Percentiles rank a stretch among this genome's conserved stretches.
Conservation (phyloP, 2,888 invertebrate genomes). For the Augiades crinisus region DNA sequence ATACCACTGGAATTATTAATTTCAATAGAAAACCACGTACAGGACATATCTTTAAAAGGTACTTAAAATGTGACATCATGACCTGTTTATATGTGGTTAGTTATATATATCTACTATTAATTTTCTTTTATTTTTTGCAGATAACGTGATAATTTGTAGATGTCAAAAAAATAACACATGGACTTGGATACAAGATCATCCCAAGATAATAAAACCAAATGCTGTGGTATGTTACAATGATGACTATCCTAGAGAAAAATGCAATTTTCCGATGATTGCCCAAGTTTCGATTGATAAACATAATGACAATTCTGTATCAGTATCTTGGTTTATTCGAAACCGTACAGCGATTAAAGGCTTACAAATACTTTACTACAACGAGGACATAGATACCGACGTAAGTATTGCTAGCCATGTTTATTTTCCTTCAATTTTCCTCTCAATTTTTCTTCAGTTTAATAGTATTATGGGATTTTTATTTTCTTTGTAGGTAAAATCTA, state of each 20-base stretch:
- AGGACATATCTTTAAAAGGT: constrained; percentile 92
- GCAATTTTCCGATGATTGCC: constrained; percentile 87
- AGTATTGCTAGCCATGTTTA: constrained; percentile 22
- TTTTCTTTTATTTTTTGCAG: constrained; percentile 64
- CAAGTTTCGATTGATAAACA: constrained; percentile 93
- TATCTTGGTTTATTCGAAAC: constrained; percentile 94
- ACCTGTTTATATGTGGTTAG: background rate
- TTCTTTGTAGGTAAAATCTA: constrained; percentile 62
- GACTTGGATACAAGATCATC: constrained; percentile 96
- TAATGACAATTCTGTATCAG: constrained; percentile 91
- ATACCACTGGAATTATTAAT: constrained; percentile 89
- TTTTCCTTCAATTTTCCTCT: background rate
- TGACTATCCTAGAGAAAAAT: constrained; percentile 70
- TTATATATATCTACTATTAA: too few species aligned
- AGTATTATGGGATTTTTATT: constrained; percentile 13
- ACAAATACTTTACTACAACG: constrained; percentile 89
- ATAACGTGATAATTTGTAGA: constrained; percentile 93
- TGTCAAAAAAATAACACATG: constrained; percentile 95
- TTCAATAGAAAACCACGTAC: constrained; percentile 91
- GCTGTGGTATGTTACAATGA: constrained; percentile 60
- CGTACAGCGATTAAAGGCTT: constrained; percentile 91
- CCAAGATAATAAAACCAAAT: constrained; percentile 70
- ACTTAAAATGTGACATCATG: constrained; percentile 32
- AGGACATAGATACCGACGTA: constrained; percentile 36
- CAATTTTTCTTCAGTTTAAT: constrained; percentile 2